A percentile compares a stretch with the other conserved stretches of the same genome.
These are phyloP conservation scores for Chesias legatella DNA, from an alignment of 2,888 invertebrate species.

Conservation along the genomic window DNA sequence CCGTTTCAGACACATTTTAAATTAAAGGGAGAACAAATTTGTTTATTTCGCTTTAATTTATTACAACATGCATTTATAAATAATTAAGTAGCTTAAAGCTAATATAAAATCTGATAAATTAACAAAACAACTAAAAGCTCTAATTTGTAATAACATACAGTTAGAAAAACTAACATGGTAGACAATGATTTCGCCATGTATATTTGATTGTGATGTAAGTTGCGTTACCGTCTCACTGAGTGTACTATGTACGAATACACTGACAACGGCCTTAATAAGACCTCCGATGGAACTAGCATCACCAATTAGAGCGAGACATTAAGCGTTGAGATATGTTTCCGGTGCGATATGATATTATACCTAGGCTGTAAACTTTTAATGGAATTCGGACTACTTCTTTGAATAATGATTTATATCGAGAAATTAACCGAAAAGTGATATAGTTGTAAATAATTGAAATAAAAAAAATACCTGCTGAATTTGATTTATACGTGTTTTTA, in stretches of 20 bases:
- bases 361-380: slow-evolving; percentile 31
- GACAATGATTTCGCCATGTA: too few species aligned
- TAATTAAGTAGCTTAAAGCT: too few species aligned
- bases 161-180: too few species aligned
- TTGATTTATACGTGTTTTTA: too few species aligned
- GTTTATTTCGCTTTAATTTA: too few species aligned
- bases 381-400: slow-evolving; percentile 26
- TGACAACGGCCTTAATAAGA: slow-evolving; percentile 29
- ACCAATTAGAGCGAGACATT: slow-evolving; percentile 55
- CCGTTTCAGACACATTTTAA: too few species aligned
- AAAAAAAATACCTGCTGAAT: too few species aligned
- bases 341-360: slow-evolving; percentile 55
- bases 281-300: slow-evolving; percentile 34
- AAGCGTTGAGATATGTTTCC: slow-evolving; percentile 62
- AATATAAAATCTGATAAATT: too few species aligned
- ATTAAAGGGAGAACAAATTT: too few species aligned
- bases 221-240: slow-evolving; percentile 2
- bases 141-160: too few species aligned
- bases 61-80: too few species aligned
- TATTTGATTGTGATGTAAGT: background rate
- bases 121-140: too few species aligned
- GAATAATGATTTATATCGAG: slow-evolving; percentile 11
- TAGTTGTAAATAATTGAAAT: background rate
- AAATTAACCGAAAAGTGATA: slow-evolving; percentile 14
- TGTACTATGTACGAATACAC: slow-evolving; percentile 13